Evolutionary conservation across 2,888 invertebrate species (phyloP), one percentile per base, ranked within the genome.

Genomic region (Patella pellucida): DNA sequence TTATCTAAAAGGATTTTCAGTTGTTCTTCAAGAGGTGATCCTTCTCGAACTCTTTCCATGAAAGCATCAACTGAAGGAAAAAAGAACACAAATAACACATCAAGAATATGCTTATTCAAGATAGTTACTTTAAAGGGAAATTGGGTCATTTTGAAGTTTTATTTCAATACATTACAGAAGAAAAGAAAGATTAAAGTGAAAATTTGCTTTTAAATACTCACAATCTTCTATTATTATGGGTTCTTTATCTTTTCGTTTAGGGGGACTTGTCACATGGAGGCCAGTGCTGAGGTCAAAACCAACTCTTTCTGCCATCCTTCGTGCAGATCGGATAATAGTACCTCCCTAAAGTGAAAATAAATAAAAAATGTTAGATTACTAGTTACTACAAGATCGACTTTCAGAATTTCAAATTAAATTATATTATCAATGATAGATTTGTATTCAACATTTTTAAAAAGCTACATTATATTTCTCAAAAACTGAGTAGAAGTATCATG

Each of bases 241-340:
- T 85, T 93, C 93, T 79, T 93, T 91, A 31, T 82, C 72, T n/a
- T 83, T 76, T 5, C 80, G 82, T 23, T 79, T 69, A 27, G 86
- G 86, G 23, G 79, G 77, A 14, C 86, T 81, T 15, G 80, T 77
- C 52, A 86, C 75, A 76, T 88, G 90, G 23, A 92, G 82, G 3
- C 92, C 92, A 27, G 92, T 91, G 41, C 89, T 89, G 23, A 87
- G 85, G 82, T 92, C 92, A 86, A 94, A 92, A 0, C 94, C 95
- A 1, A 94, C 93, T 23, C 92, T 91, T 76, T 93, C 93, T 19
- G 95, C 92, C 86, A 96, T 95, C 79, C 95, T 94, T 0, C 95
- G 93, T 12, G 95, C 95, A 86, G 95, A 94, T 1, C 95, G 94
- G 87, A 98, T 95, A 69, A 97, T 92, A 0, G 94, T 93, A 31